A percentile compares a stretch with the other conserved stretches of the same genome.
Evolutionary conservation across 2,888 invertebrate species (phyloP).

Genomic region (Rugalucina vietnamica): DNA sequence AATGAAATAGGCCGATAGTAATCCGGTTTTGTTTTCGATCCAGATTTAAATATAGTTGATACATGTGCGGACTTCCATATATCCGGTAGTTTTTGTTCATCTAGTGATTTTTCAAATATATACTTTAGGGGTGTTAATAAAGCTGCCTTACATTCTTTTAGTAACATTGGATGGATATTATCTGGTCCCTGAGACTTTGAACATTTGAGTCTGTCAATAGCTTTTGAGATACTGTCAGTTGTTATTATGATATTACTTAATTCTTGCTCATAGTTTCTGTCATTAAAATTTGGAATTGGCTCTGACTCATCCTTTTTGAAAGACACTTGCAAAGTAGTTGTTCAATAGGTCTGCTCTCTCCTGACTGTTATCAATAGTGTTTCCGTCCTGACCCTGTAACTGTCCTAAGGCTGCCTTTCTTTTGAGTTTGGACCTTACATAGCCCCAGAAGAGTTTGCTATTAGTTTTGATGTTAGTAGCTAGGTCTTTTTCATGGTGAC

Average conservation of each 20-base stretch:
- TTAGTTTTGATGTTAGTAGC: conserved; percentile 26
- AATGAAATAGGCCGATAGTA: no score
- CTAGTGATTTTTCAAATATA: background rate
- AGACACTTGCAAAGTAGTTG: conserved; percentile 20
- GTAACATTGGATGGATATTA: background rate
- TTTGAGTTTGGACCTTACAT: conserved; percentile 29
- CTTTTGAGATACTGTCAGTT: background rate
- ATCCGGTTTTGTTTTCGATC: no score
- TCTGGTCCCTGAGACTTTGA: background rate
- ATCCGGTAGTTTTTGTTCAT: no score
- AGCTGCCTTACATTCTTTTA: background rate
- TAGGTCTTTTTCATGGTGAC: conserved; percentile 13
- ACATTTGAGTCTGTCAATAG: background rate
- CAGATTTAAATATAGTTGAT: no score
- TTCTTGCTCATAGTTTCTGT: background rate
- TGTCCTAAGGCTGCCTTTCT: background rate
- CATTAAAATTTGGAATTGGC: background rate
- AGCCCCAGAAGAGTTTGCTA: conserved; percentile 37
- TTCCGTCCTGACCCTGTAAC: background rate
- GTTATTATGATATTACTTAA: background rate
- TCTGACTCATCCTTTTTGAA: background rate
- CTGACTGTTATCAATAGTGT: background rate
- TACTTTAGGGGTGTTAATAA: background rate
- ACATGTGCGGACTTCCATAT: no score
- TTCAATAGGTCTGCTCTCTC: conserved; percentile 23